Percentiles rank a stretch among this genome's conserved stretches.
Evolutionary conservation across 2,113 vertebrate species (phyloP).

Genomic region (Orcinus orca): DNA sequence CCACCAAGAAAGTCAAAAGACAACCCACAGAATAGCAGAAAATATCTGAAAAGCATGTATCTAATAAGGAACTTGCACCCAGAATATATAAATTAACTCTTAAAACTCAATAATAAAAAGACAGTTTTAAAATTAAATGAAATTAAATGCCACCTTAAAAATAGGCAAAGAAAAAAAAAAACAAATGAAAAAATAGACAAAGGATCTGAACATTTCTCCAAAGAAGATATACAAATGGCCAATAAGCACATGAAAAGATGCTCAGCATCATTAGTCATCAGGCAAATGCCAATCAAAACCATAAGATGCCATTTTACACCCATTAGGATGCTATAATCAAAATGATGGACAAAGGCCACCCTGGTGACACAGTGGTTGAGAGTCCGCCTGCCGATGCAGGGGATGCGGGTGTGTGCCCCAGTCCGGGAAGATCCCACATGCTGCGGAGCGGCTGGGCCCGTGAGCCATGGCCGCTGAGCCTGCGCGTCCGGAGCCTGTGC

Average conservation of each 20-base stretch:
- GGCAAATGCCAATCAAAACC: neutral
- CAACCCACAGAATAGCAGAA: neutral
- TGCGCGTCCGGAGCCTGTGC: too few relatives aligned
- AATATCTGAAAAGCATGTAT: neutral
- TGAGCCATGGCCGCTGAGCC: too few relatives aligned
- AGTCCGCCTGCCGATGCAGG: too few relatives aligned
- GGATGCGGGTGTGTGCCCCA: rapidly evolving
- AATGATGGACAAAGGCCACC: neutral
- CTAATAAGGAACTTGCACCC: neutral
- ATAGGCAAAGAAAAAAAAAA: neutral
- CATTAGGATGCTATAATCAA: neutral
- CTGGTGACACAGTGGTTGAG: too few relatives aligned
- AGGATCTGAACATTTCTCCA: neutral
- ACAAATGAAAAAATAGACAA: neutral
- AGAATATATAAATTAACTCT: neutral
- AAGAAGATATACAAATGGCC: neutral
- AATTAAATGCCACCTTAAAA: neutral
- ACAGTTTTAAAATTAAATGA: neutral
- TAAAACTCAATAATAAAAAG: neutral
- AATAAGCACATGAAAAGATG: neutral
- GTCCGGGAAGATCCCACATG: too few relatives aligned
- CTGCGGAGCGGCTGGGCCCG: too few relatives aligned
- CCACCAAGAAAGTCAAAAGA: neutral
- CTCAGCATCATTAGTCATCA: neutral
- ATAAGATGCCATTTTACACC: neutral